Percentiles rank a stretch among this genome's conserved stretches.
Conservation (phyloP, 2,113 vertebrate genomes). For the Micronisus gabar region DNA sequence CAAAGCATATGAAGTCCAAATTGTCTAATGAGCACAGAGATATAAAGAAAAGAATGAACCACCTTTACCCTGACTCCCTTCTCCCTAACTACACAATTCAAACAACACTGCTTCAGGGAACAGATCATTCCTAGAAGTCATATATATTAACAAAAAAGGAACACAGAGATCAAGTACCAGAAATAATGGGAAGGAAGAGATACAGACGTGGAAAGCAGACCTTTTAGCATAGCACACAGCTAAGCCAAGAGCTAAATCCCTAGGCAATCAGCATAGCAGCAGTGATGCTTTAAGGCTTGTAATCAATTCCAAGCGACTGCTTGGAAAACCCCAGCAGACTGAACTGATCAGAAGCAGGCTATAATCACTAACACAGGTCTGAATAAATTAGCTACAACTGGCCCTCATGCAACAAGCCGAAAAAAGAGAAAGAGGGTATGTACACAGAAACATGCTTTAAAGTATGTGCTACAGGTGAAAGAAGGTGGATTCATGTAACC, state of each 20-base stretch:
- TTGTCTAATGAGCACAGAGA: neutral
- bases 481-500: neutral
- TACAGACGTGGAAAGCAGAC: constrained; percentile 11
- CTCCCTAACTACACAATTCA: neutral
- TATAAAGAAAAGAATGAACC: neutral
- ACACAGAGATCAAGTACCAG: neutral
- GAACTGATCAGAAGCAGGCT: constrained; percentile 11
- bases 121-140: neutral
- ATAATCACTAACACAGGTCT: neutral
- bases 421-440: neutral
- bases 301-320: constrained; percentile 42
- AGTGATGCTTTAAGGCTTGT: constrained; percentile 36
- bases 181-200: neutral
- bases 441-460: constrained; percentile 19
- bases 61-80: neutral
- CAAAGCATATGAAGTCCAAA: neutral
- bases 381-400: constrained; percentile 17
- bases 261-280: constrained; percentile 6
- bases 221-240: neutral
- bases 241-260: constrained; percentile 47
- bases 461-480: constrained; percentile 4
- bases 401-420: constrained; percentile 1
- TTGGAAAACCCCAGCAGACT: constrained; percentile 32
- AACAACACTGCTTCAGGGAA: neutral
- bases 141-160: neutral